These are phyloP conservation scores for Drosophila varians DNA, from an alignment of 1,140 invertebrate genomes.

Conservation along the genomic window DNA sequence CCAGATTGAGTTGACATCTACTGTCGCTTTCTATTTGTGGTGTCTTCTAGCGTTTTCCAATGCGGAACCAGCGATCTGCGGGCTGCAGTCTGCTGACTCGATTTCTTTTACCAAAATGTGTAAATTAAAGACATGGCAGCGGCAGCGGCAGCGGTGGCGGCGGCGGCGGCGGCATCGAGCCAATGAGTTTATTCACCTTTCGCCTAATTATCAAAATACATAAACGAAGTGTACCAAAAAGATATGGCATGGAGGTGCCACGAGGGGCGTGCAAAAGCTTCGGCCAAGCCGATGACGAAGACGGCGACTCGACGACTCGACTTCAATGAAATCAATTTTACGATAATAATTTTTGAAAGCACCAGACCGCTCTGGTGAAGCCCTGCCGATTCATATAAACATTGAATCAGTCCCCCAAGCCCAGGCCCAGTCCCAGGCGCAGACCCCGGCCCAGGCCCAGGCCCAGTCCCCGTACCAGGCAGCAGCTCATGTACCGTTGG, in stretches of 20 bases:
- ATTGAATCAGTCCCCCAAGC: conserved; percentile 62
- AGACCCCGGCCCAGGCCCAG: no score
- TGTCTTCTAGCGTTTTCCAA: conserved; percentile 49
- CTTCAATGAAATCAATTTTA: conserved; percentile 82
- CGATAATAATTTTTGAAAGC: conserved; percentile 78
- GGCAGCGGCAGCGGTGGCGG: not conserved
- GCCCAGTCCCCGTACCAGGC: not conserved
- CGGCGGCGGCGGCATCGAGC: conserved; percentile 27
- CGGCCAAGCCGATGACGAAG: conserved; percentile 36
- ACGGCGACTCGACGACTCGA: conserved; percentile 40
- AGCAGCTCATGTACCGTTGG: conserved; percentile 69
- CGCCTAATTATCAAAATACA: conserved; percentile 81
- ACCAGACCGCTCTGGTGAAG: conserved; percentile 56
- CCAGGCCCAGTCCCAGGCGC: no score
- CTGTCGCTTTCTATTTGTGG: conserved; percentile 22
- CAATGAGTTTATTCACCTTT: conserved; percentile 74
- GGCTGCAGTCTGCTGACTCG: conserved; percentile 47
- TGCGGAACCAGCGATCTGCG: conserved; percentile 20
- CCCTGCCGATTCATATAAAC: conserved; percentile 54
- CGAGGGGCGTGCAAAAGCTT: conserved; percentile 59
- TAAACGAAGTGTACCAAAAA: conserved; percentile 67
- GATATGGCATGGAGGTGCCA: conserved; percentile 24
- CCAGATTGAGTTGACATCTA: conserved; percentile 22
- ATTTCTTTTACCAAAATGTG: conserved; percentile 76
- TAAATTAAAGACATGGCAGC: conserved; percentile 59